phyloP scores from a whole-genome alignment of 2,888 invertebrate genomes.

The Drosophila macrothrix region DNA sequence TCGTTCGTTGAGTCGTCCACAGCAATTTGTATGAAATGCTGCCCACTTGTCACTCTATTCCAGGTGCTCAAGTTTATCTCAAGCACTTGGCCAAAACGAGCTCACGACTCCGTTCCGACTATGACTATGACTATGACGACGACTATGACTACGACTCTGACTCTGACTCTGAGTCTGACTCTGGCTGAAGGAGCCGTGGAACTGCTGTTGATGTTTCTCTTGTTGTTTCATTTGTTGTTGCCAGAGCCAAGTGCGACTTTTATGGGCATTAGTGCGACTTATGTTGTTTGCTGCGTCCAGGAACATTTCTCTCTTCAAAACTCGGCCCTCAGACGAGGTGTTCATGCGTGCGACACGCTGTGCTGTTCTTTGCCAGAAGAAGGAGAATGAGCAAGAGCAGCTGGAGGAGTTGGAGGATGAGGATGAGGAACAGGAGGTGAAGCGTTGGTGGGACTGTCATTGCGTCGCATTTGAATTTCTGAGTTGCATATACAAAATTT shows the following conservation, averaged over 20 bases:
- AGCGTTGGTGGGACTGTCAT: constrained; percentile 56
- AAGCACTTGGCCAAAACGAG: constrained; percentile 70
- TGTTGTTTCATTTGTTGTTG: constrained; percentile 15
- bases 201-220: constrained; percentile 6
- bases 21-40: constrained; percentile 81
- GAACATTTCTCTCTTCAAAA: constrained; percentile 36
- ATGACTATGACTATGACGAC: constrained; percentile 12
- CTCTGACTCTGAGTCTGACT: constrained; percentile 7
- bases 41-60: constrained; percentile 80
- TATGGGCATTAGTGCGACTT: constrained; percentile 80
- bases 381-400: neutral
- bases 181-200: constrained; percentile 10
- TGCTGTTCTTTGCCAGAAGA: constrained; percentile 33
- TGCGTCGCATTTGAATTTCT: constrained; percentile 77
- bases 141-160: constrained; percentile 12
- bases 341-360: constrained; percentile 79
- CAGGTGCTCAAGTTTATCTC: constrained; percentile 78
- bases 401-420: neutral
- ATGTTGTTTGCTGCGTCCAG: constrained; percentile 73
- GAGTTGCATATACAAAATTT: constrained; percentile 71
- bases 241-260: constrained; percentile 68
- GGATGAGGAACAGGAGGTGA: neutral
- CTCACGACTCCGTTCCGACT: constrained; percentile 45
- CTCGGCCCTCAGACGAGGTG: constrained; percentile 61
- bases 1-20: constrained; percentile 63